A percentile compares a stretch with the other conserved stretches of the same genome.
Evolutionary conservation across 2,113 vertebrate species (phyloP).

Genomic region (rat (Rattus norvegicus)): GRCr8 NC_086031.1:40617001-40617500

Average conservation of each 20-base stretch:
- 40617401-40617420: neutral
- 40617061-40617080: neutral
- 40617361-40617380: neutral
- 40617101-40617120: neutral
- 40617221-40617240: neutral
- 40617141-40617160: neutral
- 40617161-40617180: neutral
- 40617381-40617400: neutral
- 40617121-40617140: neutral
- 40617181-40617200: neutral
- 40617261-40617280: neutral
- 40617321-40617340: no score
- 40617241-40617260: neutral
- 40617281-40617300: neutral
- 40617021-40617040: conserved; percentile 15
- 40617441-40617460: neutral
- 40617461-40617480: neutral
- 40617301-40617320: neutral
- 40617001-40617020: conserved; percentile 39
- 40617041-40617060: conserved; percentile 6
- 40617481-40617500: neutral
- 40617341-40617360: neutral
- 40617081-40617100: neutral
- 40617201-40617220: no score
- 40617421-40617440: neutral